Percentiles rank a stretch among this genome's conserved stretches.
phyloP scores from a whole-genome alignment of 2,113 vertebrate genomes.

The Anhinga rufa region DNA sequence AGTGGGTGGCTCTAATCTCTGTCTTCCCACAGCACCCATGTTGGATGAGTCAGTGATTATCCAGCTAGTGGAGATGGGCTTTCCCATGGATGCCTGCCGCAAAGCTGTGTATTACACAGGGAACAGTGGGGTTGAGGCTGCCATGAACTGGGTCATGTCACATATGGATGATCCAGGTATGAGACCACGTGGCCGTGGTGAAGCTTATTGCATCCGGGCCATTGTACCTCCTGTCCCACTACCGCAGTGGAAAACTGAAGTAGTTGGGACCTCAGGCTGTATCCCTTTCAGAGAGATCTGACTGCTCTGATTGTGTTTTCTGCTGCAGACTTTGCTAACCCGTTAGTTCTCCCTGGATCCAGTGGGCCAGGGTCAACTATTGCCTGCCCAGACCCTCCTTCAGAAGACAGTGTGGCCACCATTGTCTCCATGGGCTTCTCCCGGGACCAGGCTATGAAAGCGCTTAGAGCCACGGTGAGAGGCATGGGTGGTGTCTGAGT shows the following conservation, averaged over 20 bases:
- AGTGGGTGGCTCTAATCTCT: neutral
- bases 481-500: neutral
- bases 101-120: conserved; percentile 97
- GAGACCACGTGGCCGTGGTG: neutral
- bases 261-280: neutral
- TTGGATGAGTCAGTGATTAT: conserved; percentile 93
- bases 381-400: conserved; percentile 79
- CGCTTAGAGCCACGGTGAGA: conserved; percentile 91
- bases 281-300: neutral
- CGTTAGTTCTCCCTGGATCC: conserved; percentile 89
- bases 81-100: conserved; percentile 94
- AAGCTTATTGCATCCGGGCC: neutral
- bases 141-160: conserved; percentile 99
- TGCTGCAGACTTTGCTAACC: conserved; percentile 89
- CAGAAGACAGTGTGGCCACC: conserved; percentile 92
- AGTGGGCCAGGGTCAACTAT: conserved; percentile 84
- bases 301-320: neutral
- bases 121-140: conserved; percentile 92
- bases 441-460: conserved; percentile 93
- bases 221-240: neutral
- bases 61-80: conserved; percentile 97
- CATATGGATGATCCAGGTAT: conserved; percentile 98
- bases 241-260: neutral
- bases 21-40: conserved; percentile 82
- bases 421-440: conserved; percentile 99